phyloP scores from a whole-genome alignment of 2,888 invertebrate species.

The Coelinius sp. region DNA sequence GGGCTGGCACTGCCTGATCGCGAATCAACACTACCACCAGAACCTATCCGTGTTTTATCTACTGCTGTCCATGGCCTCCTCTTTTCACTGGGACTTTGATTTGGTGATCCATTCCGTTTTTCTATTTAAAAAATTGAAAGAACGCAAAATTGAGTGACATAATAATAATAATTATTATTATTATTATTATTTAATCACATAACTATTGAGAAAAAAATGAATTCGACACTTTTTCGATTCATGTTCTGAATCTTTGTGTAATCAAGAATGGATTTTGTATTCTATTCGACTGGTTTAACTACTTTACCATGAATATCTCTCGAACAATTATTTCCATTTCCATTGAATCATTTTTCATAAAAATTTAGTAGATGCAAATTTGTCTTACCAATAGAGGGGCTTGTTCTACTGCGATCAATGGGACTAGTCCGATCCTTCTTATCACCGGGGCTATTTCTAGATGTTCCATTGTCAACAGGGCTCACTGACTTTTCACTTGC shows the following conservation, averaged over 20 bases:
- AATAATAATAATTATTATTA: too few species aligned
- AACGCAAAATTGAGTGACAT: not conserved
- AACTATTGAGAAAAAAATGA: not conserved
- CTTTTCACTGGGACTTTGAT: conserved; percentile 71
- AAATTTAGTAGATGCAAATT: not conserved
- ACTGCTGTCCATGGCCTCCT: conserved; percentile 68
- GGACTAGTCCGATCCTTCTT: conserved; percentile 61
- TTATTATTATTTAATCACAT: too few species aligned
- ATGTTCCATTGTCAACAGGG: conserved; percentile 69
- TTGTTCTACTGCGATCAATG: conserved; percentile 54
- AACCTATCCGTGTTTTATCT: conserved; percentile 65
- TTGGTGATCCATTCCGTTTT: conserved; percentile 64
- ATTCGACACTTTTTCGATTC: not conserved
- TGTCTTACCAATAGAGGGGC: conserved; percentile 55
- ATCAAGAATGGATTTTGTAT: too few species aligned
- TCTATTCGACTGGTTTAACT: too few species aligned
- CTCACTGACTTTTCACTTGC: conserved; percentile 70
- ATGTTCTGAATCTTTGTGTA: too few species aligned
- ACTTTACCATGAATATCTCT: too few species aligned
- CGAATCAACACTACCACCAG: conserved; percentile 67
- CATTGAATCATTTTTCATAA: too few species aligned
- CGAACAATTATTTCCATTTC: too few species aligned
- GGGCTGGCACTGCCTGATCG: conserved; percentile 67
- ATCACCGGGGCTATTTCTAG: conserved; percentile 60
- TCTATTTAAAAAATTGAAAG: conserved; percentile 48